Conservation (phyloP, 2,888 invertebrate genomes). For the Drosophila affinis region DNA sequence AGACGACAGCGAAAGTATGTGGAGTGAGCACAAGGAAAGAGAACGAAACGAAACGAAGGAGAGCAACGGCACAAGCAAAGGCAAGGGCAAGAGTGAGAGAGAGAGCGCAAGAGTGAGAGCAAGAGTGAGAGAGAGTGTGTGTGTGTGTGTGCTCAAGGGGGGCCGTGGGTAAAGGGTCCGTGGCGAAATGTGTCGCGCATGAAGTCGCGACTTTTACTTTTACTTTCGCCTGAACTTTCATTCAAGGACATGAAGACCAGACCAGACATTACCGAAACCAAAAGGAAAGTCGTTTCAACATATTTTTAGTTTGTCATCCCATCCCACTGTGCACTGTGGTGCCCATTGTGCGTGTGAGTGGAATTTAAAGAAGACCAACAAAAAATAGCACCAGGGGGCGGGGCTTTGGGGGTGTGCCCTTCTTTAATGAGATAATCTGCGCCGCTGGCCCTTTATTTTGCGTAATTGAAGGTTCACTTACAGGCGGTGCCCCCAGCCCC, state of each 20-base stretch:
- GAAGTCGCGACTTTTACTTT: constrained; percentile 61
- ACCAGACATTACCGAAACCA: constrained; percentile 14
- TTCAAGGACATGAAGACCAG: constrained; percentile 51
- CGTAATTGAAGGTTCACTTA: constrained; percentile 78
- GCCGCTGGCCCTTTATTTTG: constrained; percentile 66
- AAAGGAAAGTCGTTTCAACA: background rate
- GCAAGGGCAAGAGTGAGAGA: constrained; percentile 22
- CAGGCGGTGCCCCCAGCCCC: constrained; percentile 24
- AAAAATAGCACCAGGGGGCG: background rate
- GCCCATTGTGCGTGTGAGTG: constrained; percentile 54
- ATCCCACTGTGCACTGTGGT: background rate
- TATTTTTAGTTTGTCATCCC: constrained; percentile 47
- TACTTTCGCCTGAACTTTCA: constrained; percentile 50
- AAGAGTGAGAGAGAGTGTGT: constrained; percentile 14
- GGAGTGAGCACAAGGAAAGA: constrained; percentile 29
- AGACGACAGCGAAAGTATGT: constrained; percentile 59
- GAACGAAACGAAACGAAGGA: constrained; percentile 19
- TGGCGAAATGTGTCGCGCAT: constrained; percentile 65
- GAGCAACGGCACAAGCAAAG: constrained; percentile 1
- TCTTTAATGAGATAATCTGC: constrained; percentile 82
- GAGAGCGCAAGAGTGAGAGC: constrained; percentile 1
- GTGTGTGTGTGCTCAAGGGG: constrained; percentile 9
- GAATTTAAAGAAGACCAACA: constrained; percentile 64
- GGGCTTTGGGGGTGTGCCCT: constrained; percentile 28
- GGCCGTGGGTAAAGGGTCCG: background rate